Evolutionary conservation across 2,888 invertebrate species (phyloP), one percentile per base, ranked within the genome.

Genomic region (Andrena fulva): DNA sequence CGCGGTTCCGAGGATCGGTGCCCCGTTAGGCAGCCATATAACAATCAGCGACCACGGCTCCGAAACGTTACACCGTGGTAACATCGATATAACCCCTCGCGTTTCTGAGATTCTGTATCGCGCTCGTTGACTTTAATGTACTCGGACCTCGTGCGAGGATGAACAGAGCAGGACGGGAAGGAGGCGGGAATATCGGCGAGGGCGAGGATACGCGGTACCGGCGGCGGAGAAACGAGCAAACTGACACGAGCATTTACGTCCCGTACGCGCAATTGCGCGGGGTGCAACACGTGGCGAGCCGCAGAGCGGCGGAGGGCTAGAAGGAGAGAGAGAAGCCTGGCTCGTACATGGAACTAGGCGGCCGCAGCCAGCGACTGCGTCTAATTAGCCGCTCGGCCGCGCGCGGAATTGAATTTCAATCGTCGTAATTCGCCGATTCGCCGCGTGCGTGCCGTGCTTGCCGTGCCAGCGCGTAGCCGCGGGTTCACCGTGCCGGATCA

Each of bases 401-500:
- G 88, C 84, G 89, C 90, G 89, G 91, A 92, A 93, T 93, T 92
- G 92, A 92, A 92, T 92, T 92, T 92, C 92, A 92, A 92, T 92
- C 90, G 91, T 89, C 85, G 91, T 90, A 91, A 92, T 92, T 92
- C 91, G 89, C 90, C 89, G 91, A 90, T 91, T 90, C 90, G 91
- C 90, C 85, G 87, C 85, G 88, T 88, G 87, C 87, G 84, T 85
- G 88, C 71, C 87, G 88, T 88, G 88, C 87, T 82, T 85, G 88
- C 71, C 87, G 73, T 62, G 70, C 54, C 66, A 12, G 10, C 80
- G 66, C 54, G 56, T 52, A 62, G 33, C 42, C 54, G 64, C 69
- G 81, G 72, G 52, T 35, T 56, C 33, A 60, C 48, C 52, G 59
- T 63, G 27, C 79, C 52, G 69, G 60, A 56, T 56, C 56, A 27